Conservation (phyloP, 2,113 vertebrate genomes). For the Mandrillus leucophaeus region DNA sequence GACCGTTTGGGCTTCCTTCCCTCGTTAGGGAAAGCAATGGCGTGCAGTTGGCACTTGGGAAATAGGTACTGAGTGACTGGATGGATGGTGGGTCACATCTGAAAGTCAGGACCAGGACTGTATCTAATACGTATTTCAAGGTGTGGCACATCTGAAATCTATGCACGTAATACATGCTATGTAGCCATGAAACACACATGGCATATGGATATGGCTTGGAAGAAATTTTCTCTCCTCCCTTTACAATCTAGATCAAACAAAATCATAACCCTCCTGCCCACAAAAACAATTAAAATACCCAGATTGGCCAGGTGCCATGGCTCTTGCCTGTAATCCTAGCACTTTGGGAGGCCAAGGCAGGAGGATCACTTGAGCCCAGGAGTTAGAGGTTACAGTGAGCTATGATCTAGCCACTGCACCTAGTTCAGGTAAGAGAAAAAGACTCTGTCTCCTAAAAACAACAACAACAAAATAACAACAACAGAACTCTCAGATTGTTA, state of each 20-base stretch:
- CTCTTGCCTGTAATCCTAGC: too few relatives aligned
- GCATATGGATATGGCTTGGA: not conserved
- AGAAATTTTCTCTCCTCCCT: not conserved
- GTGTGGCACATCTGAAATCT: not conserved
- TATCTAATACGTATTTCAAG: not conserved
- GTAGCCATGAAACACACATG: not conserved
- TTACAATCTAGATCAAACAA: slow-evolving; percentile 1
- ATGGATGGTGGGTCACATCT: not conserved
- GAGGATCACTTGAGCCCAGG: too few relatives aligned
- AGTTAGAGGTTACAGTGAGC: too few relatives aligned
- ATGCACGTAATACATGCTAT: not conserved
- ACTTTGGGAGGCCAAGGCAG: too few relatives aligned
- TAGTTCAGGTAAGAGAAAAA: too few relatives aligned
- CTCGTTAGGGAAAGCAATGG: not conserved
- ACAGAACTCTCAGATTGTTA: not conserved
- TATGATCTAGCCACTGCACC: too few relatives aligned
- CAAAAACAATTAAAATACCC: not conserved
- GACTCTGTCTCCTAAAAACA: too few relatives aligned
- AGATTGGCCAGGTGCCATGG: not conserved
- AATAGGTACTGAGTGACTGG: not conserved
- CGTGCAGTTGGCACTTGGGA: not conserved
- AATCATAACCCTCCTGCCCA: not conserved
- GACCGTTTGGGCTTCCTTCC: not conserved
- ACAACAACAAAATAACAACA: too few relatives aligned
- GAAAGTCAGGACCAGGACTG: not conserved